Percentiles rank a stretch among this genome's conserved stretches.
phyloP scores from a whole-genome alignment of 1,140 invertebrate genomes.

The Diploscapter pachys region DNA sequence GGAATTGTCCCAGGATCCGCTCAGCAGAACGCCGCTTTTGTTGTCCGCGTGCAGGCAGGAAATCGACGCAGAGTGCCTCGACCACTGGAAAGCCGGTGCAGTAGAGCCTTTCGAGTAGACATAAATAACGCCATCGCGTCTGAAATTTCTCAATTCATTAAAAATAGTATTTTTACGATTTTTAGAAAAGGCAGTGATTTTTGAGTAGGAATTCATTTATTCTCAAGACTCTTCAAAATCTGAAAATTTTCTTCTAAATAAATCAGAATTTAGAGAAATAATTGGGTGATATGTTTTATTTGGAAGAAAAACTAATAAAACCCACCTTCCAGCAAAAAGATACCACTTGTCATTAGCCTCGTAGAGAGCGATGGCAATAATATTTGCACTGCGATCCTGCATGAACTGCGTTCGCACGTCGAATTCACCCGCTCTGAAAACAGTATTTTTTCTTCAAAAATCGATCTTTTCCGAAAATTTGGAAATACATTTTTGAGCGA shows the following conservation, averaged over 20 bases:
- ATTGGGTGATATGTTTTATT: slow-evolving; percentile 24
- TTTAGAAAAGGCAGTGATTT: slow-evolving; percentile 5
- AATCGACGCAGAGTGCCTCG: slow-evolving; percentile 38
- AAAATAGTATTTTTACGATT: slow-evolving; percentile 13
- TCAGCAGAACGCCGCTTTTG: slow-evolving; percentile 19
- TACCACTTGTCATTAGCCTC: slow-evolving; percentile 15
- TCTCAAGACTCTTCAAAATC: no score
- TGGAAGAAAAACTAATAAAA: no score
- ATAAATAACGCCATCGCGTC: no score
- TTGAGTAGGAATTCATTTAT: no score
- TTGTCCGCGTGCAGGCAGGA: slow-evolving; percentile 36
- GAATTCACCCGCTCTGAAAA: slow-evolving; percentile 20
- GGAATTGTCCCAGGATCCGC: slow-evolving; percentile 44
- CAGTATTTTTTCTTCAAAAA: neutral
- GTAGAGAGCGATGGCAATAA: slow-evolving; percentile 21
- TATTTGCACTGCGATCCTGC: slow-evolving; percentile 2
- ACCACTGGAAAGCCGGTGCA: neutral
- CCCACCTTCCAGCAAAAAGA: slow-evolving; percentile 23
- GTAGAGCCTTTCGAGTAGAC: no score
- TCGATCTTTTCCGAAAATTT: no score
- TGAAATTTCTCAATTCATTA: slow-evolving; percentile 2
- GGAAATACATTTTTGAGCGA: neutral
- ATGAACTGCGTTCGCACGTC: neutral
- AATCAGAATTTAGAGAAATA: slow-evolving; percentile 8
- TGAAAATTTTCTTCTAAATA: neutral